Base-by-base conservation (phyloP, 2,888 invertebrate species). In the Hypercompe scribonia region DNA sequence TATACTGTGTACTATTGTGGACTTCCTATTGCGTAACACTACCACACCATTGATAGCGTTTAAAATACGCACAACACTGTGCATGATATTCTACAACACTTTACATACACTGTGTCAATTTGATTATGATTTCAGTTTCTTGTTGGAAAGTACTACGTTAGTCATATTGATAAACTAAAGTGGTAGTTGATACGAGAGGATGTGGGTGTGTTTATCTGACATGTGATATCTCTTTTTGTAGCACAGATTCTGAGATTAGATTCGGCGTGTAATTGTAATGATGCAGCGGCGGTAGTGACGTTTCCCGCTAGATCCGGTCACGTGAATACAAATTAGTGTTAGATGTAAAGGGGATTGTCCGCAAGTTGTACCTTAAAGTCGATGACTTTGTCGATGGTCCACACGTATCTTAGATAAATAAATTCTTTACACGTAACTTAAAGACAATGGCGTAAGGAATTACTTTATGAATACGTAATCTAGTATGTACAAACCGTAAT, bases 11-110 rank as follows among this genome's bases (percentile, higher is more conserved):
- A 85, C 73, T 80, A 88, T 87, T 86, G 88, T 87, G 84, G 87
- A 89, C 91, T 91, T 93, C 93, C 92, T 91, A 91, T 94, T 94
- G 89, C 92, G 92, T 90, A 94, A 94, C 81, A 80, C 76, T 72
- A 81, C 69, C 75, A 90, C 88, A 90, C 90, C 92, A 91, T 90
- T 88, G 90, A 84, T 86, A 82, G 79, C 69, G 70, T 78, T 79
- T 77, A 78, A 74, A 73, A 72, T 78, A 80, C 78, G 72, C 65
- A 72, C 67, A 74, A 75, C 78, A 82, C 80, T 33, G 78, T 80
- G 76, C 73, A 78, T 64, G 74, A 72, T 76, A 68, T 54, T 50
- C 24, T 64, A 74, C 70, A 65, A 66, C 67, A 67, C 65, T 50
- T 50, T 65, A 68, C 10, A 77, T 31, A 72, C 79, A 73, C 76